Conservation (phyloP, 2,888 invertebrate species). For the Metacarcinus magister region DNA sequence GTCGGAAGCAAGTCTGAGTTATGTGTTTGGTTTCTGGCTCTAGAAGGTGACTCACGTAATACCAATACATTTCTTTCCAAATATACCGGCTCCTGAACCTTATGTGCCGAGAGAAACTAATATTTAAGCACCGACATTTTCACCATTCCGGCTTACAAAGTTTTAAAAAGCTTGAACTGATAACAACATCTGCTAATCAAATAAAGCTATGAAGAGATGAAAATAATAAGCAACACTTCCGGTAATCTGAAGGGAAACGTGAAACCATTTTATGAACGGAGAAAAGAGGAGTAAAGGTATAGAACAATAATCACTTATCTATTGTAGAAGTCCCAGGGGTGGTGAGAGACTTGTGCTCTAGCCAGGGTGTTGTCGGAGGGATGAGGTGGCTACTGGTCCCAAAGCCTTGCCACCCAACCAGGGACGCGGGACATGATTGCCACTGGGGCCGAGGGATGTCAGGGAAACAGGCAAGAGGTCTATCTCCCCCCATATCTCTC, state of each 20-base stretch:
- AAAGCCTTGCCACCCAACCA: background rate
- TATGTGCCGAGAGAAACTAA: background rate
- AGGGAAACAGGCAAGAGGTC: background rate
- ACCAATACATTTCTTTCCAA: background rate
- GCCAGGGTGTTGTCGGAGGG: background rate
- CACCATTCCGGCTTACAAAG: background rate
- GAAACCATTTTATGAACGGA: no score
- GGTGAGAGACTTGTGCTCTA: background rate
- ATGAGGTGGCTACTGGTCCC: background rate
- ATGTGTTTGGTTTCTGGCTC: slow-evolving; percentile 38
- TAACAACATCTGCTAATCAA: background rate
- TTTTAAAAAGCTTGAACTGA: background rate
- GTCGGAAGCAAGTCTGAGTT: background rate
- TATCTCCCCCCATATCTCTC: background rate
- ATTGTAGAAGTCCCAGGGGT: background rate
- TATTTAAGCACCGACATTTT: background rate
- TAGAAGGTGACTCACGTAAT: background rate
- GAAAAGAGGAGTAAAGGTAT: no score
- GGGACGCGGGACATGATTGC: background rate
- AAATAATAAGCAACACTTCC: no score
- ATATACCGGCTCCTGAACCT: background rate
- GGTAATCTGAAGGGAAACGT: no score
- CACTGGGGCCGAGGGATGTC: background rate
- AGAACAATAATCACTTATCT: no score
- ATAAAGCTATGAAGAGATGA: background rate